Conservation (phyloP, 2,888 invertebrate genomes). For the Lithosia quadra region DNA sequence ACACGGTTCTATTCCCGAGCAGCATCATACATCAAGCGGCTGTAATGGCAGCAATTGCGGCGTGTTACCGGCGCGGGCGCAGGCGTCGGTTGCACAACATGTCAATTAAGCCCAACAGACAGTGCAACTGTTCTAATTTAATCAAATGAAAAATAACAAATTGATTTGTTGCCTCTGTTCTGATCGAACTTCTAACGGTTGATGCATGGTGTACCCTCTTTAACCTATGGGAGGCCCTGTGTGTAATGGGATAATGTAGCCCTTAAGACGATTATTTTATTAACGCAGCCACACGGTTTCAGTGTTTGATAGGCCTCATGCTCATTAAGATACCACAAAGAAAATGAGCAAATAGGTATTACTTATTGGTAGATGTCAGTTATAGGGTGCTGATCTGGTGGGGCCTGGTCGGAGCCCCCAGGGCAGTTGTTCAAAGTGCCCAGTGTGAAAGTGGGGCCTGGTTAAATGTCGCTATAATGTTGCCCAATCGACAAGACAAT, state of each 20-base stretch:
- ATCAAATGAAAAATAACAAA: slow-evolving; percentile 16
- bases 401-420: neutral
- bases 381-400: neutral
- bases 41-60: slow-evolving; percentile 1
- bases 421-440: neutral
- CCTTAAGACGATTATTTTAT: too few relatives aligned
- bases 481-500: neutral
- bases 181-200: neutral
- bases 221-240: neutral
- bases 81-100: slow-evolving; percentile 22
- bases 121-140: slow-evolving; percentile 18
- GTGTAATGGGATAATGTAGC: neutral
- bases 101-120: slow-evolving; percentile 22
- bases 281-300: too few relatives aligned
- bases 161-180: slow-evolving; percentile 12
- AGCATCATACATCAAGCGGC: slow-evolving; percentile 9
- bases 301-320: too few relatives aligned
- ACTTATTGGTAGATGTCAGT: too few relatives aligned
- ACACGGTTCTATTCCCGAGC: neutral
- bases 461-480: neutral
- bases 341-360: too few relatives aligned
- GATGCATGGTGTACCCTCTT: neutral
- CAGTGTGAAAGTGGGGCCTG: neutral
- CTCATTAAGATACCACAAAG: too few relatives aligned
- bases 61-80: slow-evolving; percentile 10